Evolutionary conservation across 2,888 invertebrate species (phyloP), one percentile per base, ranked within the genome.

Genomic region (Ochropleura leucogaster): DNA sequence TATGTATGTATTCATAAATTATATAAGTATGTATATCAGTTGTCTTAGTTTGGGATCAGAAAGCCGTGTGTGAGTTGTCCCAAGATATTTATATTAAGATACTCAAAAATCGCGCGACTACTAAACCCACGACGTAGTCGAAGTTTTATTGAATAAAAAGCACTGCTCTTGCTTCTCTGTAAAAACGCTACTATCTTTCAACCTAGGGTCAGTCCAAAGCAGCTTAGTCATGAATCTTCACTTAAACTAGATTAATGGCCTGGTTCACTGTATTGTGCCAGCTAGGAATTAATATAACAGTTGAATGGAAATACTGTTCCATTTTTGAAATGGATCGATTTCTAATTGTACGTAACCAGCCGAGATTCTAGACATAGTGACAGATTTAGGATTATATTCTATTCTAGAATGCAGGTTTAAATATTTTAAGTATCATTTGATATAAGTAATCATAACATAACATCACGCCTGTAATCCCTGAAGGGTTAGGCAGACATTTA

Each of bases 231-330:
- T 51, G 46, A 51, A 59, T 51, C 67, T 46, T 18, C 14, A 44
- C 49, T 57, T 40, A 49, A 59, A 49, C 66, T 44, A 76, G 57
- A 76, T 49, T 64, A 76, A 65, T 77, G 10, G 67, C 5, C 16
- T 55, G 16, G 55, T 30, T 18, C 30, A 44, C n/a, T n/a, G n/a
- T n/a, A n/a, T n/a, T n/a, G n/a, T 18, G 47, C 16, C 30, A 44
- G 16, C 42, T 5, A n/a, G 18, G 42, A 42, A 60, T 60, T 10
- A n/a, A 60, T 60, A 18, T 60, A 42, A 55, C 47, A 18, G 16
- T 42, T 47, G 55, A 12, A 49, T 46, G 60, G 14, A 47, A 55
- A 55, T 14, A 30, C 75, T 30, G 14, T n/a, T 30, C 10, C 12
- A 46, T 14, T 73, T 49, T 8, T 40, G 16, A 7, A 6, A 14